Conservation (phyloP, 1,140 invertebrate species). For the Frieseomelitta varia region DNA sequence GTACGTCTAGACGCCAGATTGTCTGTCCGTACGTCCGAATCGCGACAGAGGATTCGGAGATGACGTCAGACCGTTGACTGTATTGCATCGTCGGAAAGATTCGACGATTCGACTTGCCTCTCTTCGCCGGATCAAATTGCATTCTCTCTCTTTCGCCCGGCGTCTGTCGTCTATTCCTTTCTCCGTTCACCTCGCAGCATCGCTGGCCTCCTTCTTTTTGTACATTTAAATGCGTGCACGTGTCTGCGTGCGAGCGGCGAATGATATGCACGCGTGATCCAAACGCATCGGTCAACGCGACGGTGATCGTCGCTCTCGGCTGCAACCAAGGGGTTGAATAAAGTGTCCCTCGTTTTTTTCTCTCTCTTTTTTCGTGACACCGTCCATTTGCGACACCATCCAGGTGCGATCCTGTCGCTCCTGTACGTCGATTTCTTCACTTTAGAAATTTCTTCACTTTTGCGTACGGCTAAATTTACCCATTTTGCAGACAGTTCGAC, state of each 20-base stretch:
- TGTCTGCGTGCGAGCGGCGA: conserved; percentile 47
- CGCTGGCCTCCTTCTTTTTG: conserved; percentile 1
- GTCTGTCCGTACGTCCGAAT: conserved; percentile 78
- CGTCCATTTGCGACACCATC: conserved; percentile 35
- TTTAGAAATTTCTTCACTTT: conserved; percentile 11
- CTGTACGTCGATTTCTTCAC: no score
- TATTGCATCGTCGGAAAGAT: conserved; percentile 54
- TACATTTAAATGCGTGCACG: conserved; percentile 58
- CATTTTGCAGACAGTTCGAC: not conserved
- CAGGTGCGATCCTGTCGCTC: not conserved
- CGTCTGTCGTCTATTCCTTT: conserved; percentile 16
- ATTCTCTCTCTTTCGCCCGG: conserved; percentile 45
- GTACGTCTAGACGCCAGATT: conserved; percentile 81
- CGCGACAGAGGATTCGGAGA: conserved; percentile 72
- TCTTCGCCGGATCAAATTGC: conserved; percentile 58
- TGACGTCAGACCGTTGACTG: conserved; percentile 71
- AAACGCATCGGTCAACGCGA: conserved; percentile 13
- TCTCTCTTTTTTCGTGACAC: not conserved
- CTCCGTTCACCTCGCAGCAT: conserved; percentile 13
- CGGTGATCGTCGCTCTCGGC: not conserved
- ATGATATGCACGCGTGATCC: conserved; percentile 32
- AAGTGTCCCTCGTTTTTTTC: conserved; percentile 40
- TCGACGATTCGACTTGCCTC: conserved; percentile 36
- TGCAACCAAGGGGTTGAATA: conserved; percentile 42
- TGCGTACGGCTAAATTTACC: conserved; percentile 2